A percentile compares a stretch with the other conserved stretches of the same genome.
Conservation (phyloP, 2,888 invertebrate species). For the Lepidocyrtinus sp. region DNA sequence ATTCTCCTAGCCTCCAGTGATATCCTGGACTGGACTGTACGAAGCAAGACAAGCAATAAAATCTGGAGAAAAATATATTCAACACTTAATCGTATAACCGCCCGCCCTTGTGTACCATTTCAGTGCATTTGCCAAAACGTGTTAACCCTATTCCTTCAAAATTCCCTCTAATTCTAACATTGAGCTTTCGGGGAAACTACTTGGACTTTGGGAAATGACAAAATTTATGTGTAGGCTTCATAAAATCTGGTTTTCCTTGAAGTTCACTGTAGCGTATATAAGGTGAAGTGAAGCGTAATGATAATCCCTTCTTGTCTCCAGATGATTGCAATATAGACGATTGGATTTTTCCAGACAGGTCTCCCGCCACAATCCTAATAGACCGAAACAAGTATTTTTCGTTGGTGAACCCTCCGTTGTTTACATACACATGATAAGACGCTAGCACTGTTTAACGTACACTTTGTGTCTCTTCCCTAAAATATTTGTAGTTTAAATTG, state of each 20-base stretch:
- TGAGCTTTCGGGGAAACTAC: too few species aligned
- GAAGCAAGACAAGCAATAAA: conserved; percentile 14
- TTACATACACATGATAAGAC: conserved; percentile 19
- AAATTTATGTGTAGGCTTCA: too few species aligned
- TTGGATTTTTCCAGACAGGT: neutral
- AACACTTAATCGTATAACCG: conserved; percentile 41
- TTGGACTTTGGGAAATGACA: too few species aligned
- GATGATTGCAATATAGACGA: conserved; percentile 6
- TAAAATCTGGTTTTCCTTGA: neutral
- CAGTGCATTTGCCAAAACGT: neutral
- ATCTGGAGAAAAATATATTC: neutral
- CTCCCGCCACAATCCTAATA: conserved; percentile 21
- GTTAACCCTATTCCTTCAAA: conserved; percentile 7
- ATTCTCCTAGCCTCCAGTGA: neutral
- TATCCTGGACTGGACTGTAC: neutral
- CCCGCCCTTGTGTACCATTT: neutral
- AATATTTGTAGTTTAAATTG: too few species aligned
- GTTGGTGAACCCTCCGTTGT: too few species aligned
- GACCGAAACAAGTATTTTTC: conserved; percentile 8
- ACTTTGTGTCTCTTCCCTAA: too few species aligned
- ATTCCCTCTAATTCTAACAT: too few species aligned
- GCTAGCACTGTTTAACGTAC: too few species aligned
- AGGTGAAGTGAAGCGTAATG: neutral
- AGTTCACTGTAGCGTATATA: neutral
- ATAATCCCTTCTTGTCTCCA: neutral